A percentile compares a stretch with the other conserved stretches of the same genome.
Evolutionary conservation across 2,888 invertebrate species (phyloP).

Genomic region (Eupithecia pulchellata): DNA sequence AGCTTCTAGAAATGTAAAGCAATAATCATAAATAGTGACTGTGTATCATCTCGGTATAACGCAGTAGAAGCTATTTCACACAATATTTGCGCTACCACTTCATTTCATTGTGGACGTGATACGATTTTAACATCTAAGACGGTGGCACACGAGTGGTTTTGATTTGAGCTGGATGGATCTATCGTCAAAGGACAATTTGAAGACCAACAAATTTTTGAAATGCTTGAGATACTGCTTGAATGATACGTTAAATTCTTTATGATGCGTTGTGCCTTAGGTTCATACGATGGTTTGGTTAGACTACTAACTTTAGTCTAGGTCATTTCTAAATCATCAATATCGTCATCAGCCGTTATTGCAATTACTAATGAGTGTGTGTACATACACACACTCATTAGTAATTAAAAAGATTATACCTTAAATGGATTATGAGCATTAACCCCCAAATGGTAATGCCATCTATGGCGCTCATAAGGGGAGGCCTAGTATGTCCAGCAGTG

Average conservation of each 20-base stretch:
- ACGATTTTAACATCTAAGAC: conserved; percentile 43
- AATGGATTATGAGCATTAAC: too few species aligned
- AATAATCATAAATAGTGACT: conserved; percentile 13
- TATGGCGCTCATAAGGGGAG: too few species aligned
- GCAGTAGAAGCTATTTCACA: conserved; percentile 46
- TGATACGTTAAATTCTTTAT: background rate
- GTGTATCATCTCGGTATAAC: conserved; percentile 21
- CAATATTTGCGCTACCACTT: conserved; percentile 52
- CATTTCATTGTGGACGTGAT: conserved; percentile 54
- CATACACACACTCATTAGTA: too few species aligned
- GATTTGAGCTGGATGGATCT: background rate
- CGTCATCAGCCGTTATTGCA: too few species aligned
- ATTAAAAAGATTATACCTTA: too few species aligned
- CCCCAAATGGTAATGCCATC: too few species aligned
- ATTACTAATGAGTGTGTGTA: too few species aligned
- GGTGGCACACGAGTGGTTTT: conserved; percentile 27
- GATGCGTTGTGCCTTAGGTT: background rate
- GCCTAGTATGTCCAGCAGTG: too few species aligned
- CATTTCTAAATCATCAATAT: background rate
- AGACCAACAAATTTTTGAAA: background rate
- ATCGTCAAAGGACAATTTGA: background rate
- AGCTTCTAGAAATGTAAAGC: background rate
- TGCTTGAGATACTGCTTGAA: too few species aligned
- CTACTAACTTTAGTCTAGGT: background rate
- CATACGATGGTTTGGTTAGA: background rate